Conservation (phyloP, 2,797 vertebrate species). For the Coendou prehensilis region DNA sequence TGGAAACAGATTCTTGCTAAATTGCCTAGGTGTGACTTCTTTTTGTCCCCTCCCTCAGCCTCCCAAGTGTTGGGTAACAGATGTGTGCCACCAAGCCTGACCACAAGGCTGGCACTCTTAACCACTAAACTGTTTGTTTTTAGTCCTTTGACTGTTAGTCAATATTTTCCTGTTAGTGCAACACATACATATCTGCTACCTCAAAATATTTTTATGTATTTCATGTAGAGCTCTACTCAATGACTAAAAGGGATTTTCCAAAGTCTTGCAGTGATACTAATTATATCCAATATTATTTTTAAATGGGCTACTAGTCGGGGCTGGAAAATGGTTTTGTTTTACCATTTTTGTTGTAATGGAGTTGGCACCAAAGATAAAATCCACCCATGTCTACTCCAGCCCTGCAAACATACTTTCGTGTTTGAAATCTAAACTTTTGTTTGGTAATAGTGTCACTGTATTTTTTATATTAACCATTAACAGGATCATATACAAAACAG, state of each 20-base stretch:
- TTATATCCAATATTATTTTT: not conserved
- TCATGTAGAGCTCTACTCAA: not conserved
- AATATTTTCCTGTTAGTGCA: constrained; percentile 26
- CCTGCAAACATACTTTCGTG: not conserved
- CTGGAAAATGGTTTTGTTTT: constrained; percentile 29
- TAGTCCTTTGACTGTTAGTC: not conserved
- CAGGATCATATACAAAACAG: not conserved
- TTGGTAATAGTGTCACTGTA: not conserved
- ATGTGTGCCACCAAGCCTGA: not conserved
- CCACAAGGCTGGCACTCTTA: constrained; percentile 11
- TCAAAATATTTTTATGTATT: constrained; percentile 5
- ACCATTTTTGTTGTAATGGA: constrained; percentile 34
- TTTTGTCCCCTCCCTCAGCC: not conserved
- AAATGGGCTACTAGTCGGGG: not conserved
- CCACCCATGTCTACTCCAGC: not conserved
- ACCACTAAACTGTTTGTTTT: constrained; percentile 18
- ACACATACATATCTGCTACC: not conserved
- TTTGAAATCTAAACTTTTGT: constrained; percentile 55
- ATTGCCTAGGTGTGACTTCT: not conserved
- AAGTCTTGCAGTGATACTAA: not conserved
- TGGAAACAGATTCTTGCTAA: not conserved
- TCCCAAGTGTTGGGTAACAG: not conserved
- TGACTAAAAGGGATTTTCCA: constrained; percentile 39
- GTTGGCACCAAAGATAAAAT: constrained; percentile 26
- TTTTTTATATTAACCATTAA: constrained; percentile 11